phyloP scores from a whole-genome alignment of 2,113 vertebrate genomes.

The Pongo abelii region DNA sequence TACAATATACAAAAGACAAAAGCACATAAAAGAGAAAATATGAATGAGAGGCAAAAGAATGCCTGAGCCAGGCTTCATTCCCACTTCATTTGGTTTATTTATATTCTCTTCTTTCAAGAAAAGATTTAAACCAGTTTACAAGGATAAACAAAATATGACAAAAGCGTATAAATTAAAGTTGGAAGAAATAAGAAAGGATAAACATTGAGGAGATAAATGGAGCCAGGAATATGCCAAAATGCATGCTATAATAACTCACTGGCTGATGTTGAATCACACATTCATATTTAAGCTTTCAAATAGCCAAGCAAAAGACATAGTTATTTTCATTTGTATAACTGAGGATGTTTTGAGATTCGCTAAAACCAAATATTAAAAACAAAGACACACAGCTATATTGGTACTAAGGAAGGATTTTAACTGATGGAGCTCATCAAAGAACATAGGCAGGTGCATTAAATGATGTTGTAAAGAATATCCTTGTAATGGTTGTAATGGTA shows the following conservation, averaged over 20 bases:
- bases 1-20: not conserved
- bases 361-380: not conserved
- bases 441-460: not conserved
- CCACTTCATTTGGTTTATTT: constrained; percentile 15
- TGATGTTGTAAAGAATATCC: not conserved
- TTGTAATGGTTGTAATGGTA: not conserved
- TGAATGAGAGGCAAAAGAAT: not conserved
- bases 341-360: not conserved
- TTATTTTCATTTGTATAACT: not conserved
- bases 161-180: not conserved
- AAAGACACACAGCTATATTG: not conserved
- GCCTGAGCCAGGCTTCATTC: not conserved
- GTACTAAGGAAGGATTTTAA: not conserved
- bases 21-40: not conserved
- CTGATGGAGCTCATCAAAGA: not conserved
- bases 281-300: not conserved
- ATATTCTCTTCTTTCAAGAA: not conserved
- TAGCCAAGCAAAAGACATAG: not conserved
- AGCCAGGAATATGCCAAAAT: not conserved
- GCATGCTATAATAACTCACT: not conserved
- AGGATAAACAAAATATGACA: constrained; percentile 1
- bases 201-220: not conserved
- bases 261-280: not conserved
- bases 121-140: not conserved
- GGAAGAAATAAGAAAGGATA: not conserved